Evolutionary conservation across 35 echinoderm and acorn worm genomes (phyloP).

Genomic region (Nesometra sesokonis): DNA sequence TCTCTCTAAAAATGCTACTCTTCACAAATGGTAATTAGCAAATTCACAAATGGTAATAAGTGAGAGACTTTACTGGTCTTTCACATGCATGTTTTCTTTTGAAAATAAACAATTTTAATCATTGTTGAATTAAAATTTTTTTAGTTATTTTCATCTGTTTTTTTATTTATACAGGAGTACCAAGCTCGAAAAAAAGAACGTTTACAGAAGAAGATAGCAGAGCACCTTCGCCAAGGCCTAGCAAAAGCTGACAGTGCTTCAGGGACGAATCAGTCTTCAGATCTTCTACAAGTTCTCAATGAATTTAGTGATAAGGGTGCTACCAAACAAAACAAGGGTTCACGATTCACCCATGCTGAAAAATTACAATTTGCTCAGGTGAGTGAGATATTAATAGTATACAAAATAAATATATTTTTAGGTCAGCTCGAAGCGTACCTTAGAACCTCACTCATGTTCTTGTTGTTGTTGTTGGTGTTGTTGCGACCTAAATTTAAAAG

Average conservation of each 20-base stretch:
- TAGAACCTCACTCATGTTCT: too few species aligned
- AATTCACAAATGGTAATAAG: too few species aligned
- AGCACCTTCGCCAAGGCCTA: constrained; percentile 57
- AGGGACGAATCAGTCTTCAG: constrained; percentile 3
- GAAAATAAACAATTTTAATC: too few species aligned
- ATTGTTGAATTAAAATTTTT: too few species aligned
- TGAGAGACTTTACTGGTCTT: too few species aligned
- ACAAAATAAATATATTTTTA: not conserved
- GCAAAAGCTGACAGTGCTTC: constrained; percentile 47
- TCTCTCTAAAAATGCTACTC: too few species aligned
- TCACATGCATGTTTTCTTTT: too few species aligned
- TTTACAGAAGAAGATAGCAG: constrained; percentile 66
- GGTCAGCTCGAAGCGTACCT: too few species aligned
- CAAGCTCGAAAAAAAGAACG: constrained; percentile 68
- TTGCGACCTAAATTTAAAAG: too few species aligned
- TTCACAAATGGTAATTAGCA: too few species aligned
- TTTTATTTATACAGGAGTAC: constrained; percentile 74
- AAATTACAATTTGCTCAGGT: constrained; percentile 99
- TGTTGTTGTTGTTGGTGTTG: too few species aligned
- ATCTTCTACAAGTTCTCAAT: constrained; percentile 66
- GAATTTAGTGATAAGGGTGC: constrained; percentile 46
- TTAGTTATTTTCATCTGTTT: not conserved
- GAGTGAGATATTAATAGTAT: too few species aligned
- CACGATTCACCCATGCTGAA: constrained; percentile 80
- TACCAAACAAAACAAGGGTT: constrained; percentile 61